Conservation (phyloP, 1,140 invertebrate genomes). For the Bombyx mori region DNA sequence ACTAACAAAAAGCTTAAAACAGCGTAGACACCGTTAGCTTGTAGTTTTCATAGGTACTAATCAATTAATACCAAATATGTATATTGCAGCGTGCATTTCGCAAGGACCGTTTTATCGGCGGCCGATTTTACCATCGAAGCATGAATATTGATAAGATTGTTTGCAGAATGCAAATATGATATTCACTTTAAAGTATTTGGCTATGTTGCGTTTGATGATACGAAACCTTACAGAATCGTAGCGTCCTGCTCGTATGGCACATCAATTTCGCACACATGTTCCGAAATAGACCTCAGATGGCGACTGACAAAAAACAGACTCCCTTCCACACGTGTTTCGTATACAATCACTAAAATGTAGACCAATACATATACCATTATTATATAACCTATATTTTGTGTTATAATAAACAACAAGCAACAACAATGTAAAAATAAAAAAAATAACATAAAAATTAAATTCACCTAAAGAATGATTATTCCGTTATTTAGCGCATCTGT, state of each 20-base stretch:
- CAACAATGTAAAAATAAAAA: conserved; percentile 21
- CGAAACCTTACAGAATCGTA: no score
- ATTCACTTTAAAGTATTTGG: not conserved
- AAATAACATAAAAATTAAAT: conserved; percentile 35
- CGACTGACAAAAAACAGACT: conserved; percentile 61
- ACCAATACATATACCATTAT: conserved; percentile 21
- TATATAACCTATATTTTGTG: conserved; percentile 11
- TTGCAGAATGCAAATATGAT: conserved; percentile 1
- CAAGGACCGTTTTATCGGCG: conserved; percentile 6
- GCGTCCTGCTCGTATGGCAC: conserved; percentile 35
- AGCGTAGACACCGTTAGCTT: conserved; percentile 29
- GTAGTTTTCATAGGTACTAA: conserved; percentile 49
- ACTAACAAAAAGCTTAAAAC: conserved; percentile 44
- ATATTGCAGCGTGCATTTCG: conserved; percentile 2
- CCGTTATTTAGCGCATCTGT: conserved; percentile 48
- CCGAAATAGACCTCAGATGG: conserved; percentile 48
- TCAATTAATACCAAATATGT: conserved; percentile 30
- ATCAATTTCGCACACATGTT: conserved; percentile 54
- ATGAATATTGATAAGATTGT: conserved; percentile 4
- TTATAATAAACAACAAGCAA: conserved; percentile 29
- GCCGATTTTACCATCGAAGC: conserved; percentile 1
- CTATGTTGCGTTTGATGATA: no score
- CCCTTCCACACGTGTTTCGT: conserved; percentile 42
- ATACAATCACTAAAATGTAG: conserved; percentile 27
- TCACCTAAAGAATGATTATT: conserved; percentile 54